Base-by-base conservation (phyloP, 2,888 invertebrate species). In the Meteorus colon region DNA sequence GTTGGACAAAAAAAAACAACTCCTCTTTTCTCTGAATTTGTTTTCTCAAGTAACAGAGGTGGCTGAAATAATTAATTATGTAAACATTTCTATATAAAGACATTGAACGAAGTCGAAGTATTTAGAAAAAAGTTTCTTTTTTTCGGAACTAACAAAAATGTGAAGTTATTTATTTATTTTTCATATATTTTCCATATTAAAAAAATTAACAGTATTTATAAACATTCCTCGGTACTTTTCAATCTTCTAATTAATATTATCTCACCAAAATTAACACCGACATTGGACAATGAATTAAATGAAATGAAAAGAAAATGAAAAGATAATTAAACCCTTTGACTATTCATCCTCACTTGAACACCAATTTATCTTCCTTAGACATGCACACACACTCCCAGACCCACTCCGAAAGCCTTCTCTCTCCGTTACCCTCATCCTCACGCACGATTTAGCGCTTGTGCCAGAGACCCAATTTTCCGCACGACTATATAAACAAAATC, bases 401-500 rank as follows among this genome's bases (percentile, higher is more conserved):
- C 12, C 41, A 41, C 12, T 4, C n/a, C 48, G 0, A 48, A 48
- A 48, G 48, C 48, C 6, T 45, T 60, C 37, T 4, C 31, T 24
- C 70, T 24, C 59, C 27, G 16, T 19, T 55, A 31, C 31, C 12
- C 41, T 71, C 60, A n/a, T 34, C 19, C 51, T 37, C 37, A 55
- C 12, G n/a, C 29, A 60, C 24, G 16, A 55, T 45, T 41, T 72
- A 24, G 48, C 45, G 27, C 67, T 19, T 4, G 71, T 51, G 63
- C 48, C 48, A 51, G 63, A 48, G 65, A 72, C 51, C 72, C 51
- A 72, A 72, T 72, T 72, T 65, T 37, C 70, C 37, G 34, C 37
- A 19, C n/a, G 8, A 19, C 8, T 55, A 19, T 19, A 55, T 55
- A 55, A 19, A 55, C n/a, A 55, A 19, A 41, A 55, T 55, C 19